Evolutionary conservation across 2,888 invertebrate species (phyloP).

Genomic region (Tenthredo distinguenda): DNA sequence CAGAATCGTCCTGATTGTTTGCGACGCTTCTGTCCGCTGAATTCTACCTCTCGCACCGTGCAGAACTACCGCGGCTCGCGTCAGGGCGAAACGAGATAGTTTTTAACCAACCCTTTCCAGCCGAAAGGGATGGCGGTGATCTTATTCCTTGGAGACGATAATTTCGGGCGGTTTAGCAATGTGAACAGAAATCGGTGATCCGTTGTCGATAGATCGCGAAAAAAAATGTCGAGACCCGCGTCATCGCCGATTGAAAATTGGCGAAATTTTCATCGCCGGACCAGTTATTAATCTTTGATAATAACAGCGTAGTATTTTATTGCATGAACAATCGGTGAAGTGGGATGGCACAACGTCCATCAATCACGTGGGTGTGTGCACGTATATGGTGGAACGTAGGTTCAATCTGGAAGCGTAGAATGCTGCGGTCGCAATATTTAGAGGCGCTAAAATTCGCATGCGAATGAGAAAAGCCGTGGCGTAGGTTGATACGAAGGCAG

Average conservation of each 20-base stretch:
- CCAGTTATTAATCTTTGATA: background rate
- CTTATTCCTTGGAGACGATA: background rate
- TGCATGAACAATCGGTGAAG: background rate
- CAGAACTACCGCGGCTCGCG: too few relatives aligned
- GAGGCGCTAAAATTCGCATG: constrained; percentile 40
- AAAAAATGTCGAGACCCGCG: background rate
- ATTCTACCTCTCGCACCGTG: background rate
- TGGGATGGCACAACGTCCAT: constrained; percentile 14
- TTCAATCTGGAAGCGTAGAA: constrained; percentile 23
- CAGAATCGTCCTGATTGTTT: background rate
- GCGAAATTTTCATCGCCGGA: background rate
- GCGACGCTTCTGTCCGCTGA: background rate
- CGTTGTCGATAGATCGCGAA: too few relatives aligned
- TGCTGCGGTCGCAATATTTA: constrained; percentile 47
- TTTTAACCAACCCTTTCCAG: background rate
- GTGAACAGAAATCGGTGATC: background rate
- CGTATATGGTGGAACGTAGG: background rate
- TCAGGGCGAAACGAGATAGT: too few relatives aligned
- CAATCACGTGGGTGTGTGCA: background rate
- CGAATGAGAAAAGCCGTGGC: constrained; percentile 32
- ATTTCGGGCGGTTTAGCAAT: background rate
- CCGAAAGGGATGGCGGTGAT: background rate
- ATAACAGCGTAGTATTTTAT: background rate
- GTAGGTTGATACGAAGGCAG: background rate
- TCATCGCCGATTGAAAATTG: background rate